Conservation (phyloP, 2,888 invertebrate species). For the Buathra laborator region DNA sequence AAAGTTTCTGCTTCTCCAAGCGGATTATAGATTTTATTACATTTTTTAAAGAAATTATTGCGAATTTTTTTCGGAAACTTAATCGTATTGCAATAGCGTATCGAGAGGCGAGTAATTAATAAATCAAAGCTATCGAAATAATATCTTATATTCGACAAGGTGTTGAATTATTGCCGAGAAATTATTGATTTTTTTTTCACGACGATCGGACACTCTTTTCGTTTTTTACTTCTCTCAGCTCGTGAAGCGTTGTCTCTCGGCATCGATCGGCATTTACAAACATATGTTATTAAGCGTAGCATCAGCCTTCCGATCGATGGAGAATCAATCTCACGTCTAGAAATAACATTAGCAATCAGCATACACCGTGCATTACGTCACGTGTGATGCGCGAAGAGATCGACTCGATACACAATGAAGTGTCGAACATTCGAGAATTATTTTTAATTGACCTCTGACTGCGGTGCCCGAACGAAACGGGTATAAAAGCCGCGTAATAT, state of each 20-base stretch:
- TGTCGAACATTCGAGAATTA: not conserved
- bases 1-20: not conserved
- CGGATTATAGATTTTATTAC: not conserved
- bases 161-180: not conserved
- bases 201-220: not conserved
- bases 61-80: no score
- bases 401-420: not conserved
- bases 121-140: not conserved
- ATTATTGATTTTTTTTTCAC: not conserved
- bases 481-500: not conserved
- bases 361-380: not conserved
- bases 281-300: not conserved
- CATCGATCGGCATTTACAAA: slow-evolving; percentile 3
- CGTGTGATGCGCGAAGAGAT: not conserved
- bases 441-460: slow-evolving; percentile 7
- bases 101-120: not conserved
- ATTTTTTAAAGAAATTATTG: no score
- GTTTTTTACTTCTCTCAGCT: not conserved
- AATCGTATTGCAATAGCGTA: no score
- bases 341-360: not conserved
- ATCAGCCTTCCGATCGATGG: not conserved
- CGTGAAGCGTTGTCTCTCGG: not conserved
- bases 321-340: not conserved
- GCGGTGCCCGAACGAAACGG: not conserved
- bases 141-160: not conserved